Evolutionary conservation across 2,113 vertebrate genomes (phyloP).

Genomic region (Toxotes jaculatrix): DNA sequence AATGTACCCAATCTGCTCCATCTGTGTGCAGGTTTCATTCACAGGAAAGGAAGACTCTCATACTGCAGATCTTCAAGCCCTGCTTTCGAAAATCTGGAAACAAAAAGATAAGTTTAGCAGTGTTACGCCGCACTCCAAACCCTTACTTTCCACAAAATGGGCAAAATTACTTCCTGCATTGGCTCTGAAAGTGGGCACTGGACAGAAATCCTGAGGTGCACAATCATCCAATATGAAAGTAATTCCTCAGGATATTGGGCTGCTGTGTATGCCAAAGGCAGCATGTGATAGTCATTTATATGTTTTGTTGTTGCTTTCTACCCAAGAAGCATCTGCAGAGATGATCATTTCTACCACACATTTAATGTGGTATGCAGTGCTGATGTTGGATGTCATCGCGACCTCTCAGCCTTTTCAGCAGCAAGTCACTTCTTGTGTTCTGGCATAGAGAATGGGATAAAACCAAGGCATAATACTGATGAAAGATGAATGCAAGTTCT

Average conservation of each 20-base stretch:
- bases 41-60: neutral
- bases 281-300: neutral
- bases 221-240: neutral
- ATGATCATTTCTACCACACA: neutral
- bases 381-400: neutral
- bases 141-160: neutral
- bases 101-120: neutral
- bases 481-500: neutral
- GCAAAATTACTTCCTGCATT: neutral
- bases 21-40: too few species aligned
- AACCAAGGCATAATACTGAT: too few species aligned
- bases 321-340: slow-evolving; percentile 12
- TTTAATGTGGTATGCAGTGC: neutral
- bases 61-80: neutral
- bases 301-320: neutral
- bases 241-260: neutral
- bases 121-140: neutral
- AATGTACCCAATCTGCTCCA: too few species aligned
- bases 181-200: neutral
- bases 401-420: neutral
- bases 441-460: neutral
- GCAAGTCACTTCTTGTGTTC: neutral
- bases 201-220: neutral
- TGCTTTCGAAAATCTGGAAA: neutral
- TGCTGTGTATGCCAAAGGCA: neutral